These are phyloP conservation scores for Mallotus villosus DNA, from an alignment of 2,797 vertebrate genomes.

Conservation along the genomic window DNA sequence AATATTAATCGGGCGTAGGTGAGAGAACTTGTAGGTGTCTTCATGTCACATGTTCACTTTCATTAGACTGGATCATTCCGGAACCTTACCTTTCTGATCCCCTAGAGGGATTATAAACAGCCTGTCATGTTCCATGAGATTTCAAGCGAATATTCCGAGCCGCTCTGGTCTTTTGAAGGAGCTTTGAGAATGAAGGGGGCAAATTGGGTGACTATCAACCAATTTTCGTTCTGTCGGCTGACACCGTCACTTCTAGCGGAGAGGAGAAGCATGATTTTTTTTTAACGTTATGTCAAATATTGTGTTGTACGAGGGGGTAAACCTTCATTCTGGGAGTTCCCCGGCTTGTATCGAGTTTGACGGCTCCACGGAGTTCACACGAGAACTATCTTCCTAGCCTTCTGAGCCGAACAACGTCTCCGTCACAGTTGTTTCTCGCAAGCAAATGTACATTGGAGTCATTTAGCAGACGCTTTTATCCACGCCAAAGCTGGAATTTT, in stretches of 20 bases:
- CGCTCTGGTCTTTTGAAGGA: conserved; percentile 27
- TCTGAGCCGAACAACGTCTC: neutral
- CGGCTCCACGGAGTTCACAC: neutral
- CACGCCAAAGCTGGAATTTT: neutral
- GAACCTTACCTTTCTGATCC: conserved; percentile 42
- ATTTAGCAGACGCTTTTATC: neutral
- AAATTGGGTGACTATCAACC: conserved; percentile 34
- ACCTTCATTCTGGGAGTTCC: neutral
- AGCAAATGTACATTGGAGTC: neutral
- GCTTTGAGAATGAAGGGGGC: conserved; percentile 40
- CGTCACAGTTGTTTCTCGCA: too few relatives aligned
- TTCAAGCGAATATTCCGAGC: conserved; percentile 34
- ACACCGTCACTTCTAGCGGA: neutral
- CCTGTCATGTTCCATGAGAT: conserved; percentile 55
- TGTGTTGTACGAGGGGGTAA: neutral
- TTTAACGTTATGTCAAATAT: neutral
- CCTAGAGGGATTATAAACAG: conserved; percentile 48
- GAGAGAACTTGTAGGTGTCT: conserved; percentile 40
- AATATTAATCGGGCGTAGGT: conserved; percentile 60
- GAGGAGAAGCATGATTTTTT: neutral
- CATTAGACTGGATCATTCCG: conserved; percentile 51
- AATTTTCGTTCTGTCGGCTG: neutral
- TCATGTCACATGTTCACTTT: conserved; percentile 46
- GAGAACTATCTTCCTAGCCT: neutral
- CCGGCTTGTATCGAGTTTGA: neutral